Evolutionary conservation across 2,113 vertebrate genomes (phyloP), one percentile per base, ranked within the genome.

Genomic region (Hypomesus transpacificus): DNA sequence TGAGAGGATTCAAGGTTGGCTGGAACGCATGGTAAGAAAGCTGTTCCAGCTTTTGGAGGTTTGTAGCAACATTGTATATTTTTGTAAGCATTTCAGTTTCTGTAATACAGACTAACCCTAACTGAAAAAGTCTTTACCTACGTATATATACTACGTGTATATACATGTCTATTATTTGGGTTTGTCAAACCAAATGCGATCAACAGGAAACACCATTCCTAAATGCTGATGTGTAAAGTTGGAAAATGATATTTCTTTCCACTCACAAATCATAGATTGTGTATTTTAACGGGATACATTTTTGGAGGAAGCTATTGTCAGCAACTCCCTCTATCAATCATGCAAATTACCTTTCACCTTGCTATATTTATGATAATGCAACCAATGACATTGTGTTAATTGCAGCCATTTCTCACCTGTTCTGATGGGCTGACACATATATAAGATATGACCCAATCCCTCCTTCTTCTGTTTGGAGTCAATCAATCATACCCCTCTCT

Each of bases 351-450:
- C 77, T 65, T 75, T 86, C 83, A 85, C 85, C 84, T 86, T 82
- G 77, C 79, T 85, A 77, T 85, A 88, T 84, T 87, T 87, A 84
- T 88, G 82, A 80, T 87, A 85, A 88, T 89, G 75, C 77, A 51
- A 56, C 76, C 80, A 80, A 77, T 82, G 86, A 83, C 81, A 84
- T 66, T 11, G 66, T 8, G 66, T 79, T 87, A 86, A 88, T 84
- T 85, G 83, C 81, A 80, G 71, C 76, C 81, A 89, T 87, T 68
- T 24, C 80, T 89, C 84, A 87, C 62, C 82, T 77, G 66, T 71
- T 74, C 71, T 73, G 79, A 80, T 71, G 73, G 67, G 64, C 59
- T 78, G 67, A 72, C 80, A 79, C 59, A 34, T 69, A 69, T 79
- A 83, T 85, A 76, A 78, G 77, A 74, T 51, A 77, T 58, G 70